A percentile compares a stretch with the other conserved stretches of the same genome.
phyloP scores from a whole-genome alignment of 1,140 invertebrate species.

The Rhopalosiphum maidis region DNA sequence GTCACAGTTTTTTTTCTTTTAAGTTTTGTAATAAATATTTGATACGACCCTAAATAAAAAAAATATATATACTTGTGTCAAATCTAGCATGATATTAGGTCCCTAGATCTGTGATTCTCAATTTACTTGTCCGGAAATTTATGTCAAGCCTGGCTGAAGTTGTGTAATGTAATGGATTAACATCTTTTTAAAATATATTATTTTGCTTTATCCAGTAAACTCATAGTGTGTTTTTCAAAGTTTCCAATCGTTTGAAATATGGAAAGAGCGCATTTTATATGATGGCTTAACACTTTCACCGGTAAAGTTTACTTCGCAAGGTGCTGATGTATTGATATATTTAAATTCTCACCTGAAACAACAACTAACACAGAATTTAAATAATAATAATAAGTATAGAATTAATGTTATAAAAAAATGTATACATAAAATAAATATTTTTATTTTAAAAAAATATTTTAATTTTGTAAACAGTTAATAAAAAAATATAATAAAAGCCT shows the following conservation, averaged over 20 bases:
- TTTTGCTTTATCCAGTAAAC: not conserved
- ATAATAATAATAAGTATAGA: not conserved
- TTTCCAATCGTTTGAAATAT: not conserved
- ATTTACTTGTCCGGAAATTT: not conserved
- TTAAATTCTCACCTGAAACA: not conserved
- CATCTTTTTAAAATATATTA: not conserved
- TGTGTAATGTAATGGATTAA: not conserved
- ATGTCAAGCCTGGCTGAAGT: not conserved
- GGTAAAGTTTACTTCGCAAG: not conserved
- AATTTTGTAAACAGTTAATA: not conserved
- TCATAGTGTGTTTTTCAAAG: too few relatives aligned
- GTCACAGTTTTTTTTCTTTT: not conserved
- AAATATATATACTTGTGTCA: not conserved
- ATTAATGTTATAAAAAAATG: not conserved
- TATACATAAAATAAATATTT: not conserved
- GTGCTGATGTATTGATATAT: not conserved
- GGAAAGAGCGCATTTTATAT: not conserved
- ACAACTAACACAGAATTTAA: not conserved
- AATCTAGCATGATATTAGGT: not conserved
- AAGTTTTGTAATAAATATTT: too few relatives aligned
- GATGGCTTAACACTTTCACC: not conserved
- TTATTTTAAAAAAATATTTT: not conserved
- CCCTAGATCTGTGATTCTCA: not conserved
- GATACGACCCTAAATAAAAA: not conserved
- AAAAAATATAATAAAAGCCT: not conserved